Evolutionary conservation across 2,888 invertebrate species (phyloP).

Genomic region (Agrochola lota): DNA sequence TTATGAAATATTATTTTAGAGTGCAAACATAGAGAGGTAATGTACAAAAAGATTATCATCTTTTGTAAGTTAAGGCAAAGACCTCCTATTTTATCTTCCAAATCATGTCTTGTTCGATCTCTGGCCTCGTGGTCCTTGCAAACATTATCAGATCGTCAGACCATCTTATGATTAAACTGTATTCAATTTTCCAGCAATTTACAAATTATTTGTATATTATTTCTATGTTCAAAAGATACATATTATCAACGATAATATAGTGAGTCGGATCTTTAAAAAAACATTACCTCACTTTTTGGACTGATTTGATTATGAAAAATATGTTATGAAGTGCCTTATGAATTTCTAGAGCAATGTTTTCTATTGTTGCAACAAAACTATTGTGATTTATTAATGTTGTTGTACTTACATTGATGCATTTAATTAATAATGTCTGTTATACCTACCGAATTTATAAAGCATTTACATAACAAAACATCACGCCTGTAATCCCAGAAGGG

Average conservation of each 20-base stretch:
- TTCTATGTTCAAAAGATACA: conserved; percentile 1
- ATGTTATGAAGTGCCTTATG: conserved; percentile 15
- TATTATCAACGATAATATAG: not conserved
- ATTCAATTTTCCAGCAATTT: not conserved
- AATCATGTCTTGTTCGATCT: no score
- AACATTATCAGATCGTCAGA: no score
- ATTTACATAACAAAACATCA: conserved; percentile 32
- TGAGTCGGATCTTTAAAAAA: not conserved
- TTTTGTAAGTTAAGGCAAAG: no score
- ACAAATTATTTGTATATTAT: not conserved
- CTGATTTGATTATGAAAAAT: not conserved
- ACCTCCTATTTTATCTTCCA: no score
- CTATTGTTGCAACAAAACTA: not conserved
- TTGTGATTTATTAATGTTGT: not conserved
- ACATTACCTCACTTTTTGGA: not conserved
- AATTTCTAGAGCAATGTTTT: conserved; percentile 12
- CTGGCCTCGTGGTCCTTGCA: no score
- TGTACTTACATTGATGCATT: conserved; percentile 29
- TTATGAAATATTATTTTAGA: not conserved
- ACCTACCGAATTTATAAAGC: conserved; percentile 45
- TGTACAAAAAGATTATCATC: not conserved
- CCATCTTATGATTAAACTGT: not conserved
- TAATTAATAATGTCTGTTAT: not conserved
- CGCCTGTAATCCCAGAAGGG: no score
- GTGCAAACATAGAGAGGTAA: conserved; percentile 1